phyloP scores from a whole-genome alignment of 37 sponge, comb jelly and placozoan genomes.

The Ianthella basta region DNA sequence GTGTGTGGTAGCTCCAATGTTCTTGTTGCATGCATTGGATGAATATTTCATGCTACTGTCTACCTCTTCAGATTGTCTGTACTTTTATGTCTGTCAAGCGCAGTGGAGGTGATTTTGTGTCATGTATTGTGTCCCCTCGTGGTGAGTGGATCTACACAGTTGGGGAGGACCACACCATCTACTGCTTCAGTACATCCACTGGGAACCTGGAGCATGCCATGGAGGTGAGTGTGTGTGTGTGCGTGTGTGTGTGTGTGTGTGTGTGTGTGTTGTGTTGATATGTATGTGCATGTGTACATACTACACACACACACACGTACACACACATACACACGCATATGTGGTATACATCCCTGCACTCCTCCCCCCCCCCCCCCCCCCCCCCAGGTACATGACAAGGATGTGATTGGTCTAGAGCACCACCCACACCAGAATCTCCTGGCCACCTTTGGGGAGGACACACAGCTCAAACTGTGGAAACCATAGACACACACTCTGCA shows the following conservation, averaged over 20 bases:
- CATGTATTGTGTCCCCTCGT: constrained; percentile 74
- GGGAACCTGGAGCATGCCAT: constrained; percentile 95
- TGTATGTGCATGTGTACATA: too few relatives aligned
- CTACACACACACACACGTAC: not conserved
- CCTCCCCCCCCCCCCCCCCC: not conserved
- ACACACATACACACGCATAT: too few relatives aligned
- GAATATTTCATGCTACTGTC: not conserved
- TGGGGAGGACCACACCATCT: constrained; percentile 91
- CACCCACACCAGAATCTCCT: constrained; percentile 99
- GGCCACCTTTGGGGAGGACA: constrained; percentile 88
- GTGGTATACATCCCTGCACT: too few relatives aligned
- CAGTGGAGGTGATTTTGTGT: constrained; percentile 90
- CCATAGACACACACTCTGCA: constrained; percentile 46
- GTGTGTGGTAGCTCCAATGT: constrained; percentile 17
- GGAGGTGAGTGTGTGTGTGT: constrained; percentile 53
- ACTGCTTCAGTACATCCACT: constrained; percentile 90
- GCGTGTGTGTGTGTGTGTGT: too few relatives aligned
- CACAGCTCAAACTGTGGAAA: constrained; percentile 92
- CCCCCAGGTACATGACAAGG: constrained; percentile 88
- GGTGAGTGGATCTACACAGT: constrained; percentile 98
- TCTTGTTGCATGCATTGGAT: not conserved
- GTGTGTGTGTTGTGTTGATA: too few relatives aligned
- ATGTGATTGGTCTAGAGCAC: constrained; percentile 90
- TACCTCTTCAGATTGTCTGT: constrained; percentile 67
- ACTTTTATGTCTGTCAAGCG: constrained; percentile 91